Evolutionary conservation across 2,797 vertebrate species (phyloP).

Genomic region (Enteromius argenteus): DNA sequence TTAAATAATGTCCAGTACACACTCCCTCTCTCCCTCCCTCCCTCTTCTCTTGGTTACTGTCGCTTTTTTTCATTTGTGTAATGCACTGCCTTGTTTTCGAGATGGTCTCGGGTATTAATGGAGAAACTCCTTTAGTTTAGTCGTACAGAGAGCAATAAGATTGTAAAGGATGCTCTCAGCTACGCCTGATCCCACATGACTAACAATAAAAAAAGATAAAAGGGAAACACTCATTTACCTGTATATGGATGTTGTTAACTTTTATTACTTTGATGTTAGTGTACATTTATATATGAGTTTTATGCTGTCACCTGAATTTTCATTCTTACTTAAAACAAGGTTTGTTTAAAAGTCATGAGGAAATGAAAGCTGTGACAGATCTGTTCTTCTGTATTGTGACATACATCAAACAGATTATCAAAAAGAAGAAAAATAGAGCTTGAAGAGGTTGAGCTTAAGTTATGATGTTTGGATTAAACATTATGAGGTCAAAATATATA

Average conservation of each 20-base stretch:
- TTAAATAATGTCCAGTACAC: slow-evolving; percentile 91
- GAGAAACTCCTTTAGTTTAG: slow-evolving; percentile 73
- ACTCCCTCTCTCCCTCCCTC: slow-evolving; percentile 65
- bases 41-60: slow-evolving; percentile 54
- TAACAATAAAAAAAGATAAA: slow-evolving; percentile 58
- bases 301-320: neutral
- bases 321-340: neutral
- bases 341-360: neutral
- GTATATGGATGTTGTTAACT: neutral
- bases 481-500: neutral
- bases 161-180: slow-evolving; percentile 71
- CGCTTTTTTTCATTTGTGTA: slow-evolving; percentile 90
- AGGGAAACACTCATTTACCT: slow-evolving; percentile 2
- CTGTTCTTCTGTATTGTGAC: neutral
- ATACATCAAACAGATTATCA: neutral
- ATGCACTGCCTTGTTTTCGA: slow-evolving; percentile 91
- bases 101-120: slow-evolving; percentile 84
- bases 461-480: neutral
- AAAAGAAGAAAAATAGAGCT: neutral
- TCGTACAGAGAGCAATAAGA: slow-evolving; percentile 80
- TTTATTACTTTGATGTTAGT: slow-evolving; percentile 4
- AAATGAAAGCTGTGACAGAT: neutral
- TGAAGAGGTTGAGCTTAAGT: neutral
- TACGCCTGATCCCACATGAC: slow-evolving; percentile 77
- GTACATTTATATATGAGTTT: neutral